Evolutionary conservation across 2,888 invertebrate genomes (phyloP).

Genomic region (Pristionchus fissidentatus): DNA sequence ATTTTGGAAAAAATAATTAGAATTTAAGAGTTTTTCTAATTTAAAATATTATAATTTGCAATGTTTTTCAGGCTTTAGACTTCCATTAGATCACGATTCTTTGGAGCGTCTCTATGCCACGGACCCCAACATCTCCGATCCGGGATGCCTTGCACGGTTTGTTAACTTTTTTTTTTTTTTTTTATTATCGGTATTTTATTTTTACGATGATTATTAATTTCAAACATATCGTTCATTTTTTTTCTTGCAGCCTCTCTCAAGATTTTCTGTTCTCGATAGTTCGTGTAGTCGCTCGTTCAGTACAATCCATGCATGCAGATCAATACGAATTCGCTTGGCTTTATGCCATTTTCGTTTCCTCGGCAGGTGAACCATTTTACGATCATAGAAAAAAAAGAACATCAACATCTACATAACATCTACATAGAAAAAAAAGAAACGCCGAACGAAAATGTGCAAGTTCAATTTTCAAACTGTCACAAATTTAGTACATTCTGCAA

Average conservation of each 20-base stretch:
- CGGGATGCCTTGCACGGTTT: slow-evolving; percentile 34
- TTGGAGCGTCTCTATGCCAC: slow-evolving; percentile 15
- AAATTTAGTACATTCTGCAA: background rate
- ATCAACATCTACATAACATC: too few species aligned
- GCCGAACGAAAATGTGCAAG: background rate
- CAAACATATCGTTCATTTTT: too few species aligned
- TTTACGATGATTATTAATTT: too few species aligned
- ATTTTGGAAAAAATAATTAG: too few species aligned
- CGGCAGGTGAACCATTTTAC: slow-evolving; percentile 42
- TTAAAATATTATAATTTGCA: background rate
- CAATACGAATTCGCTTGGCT: slow-evolving; percentile 44
- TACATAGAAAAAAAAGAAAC: too few species aligned
- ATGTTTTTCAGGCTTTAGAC: slow-evolving; percentile 24
- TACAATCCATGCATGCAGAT: slow-evolving; percentile 36
- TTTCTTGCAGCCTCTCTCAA: slow-evolving; percentile 20
- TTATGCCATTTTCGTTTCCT: slow-evolving; percentile 10
- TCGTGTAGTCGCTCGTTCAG: slow-evolving; percentile 2
- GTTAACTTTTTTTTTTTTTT: background rate
- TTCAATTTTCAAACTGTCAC: background rate
- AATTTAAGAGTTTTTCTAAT: too few species aligned
- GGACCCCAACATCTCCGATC: background rate
- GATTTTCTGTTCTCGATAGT: slow-evolving; percentile 40
- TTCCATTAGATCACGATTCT: slow-evolving; percentile 10
- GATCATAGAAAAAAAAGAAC: too few species aligned
- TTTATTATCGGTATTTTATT: background rate